Conservation (phyloP, 1,140 invertebrate genomes). For the Hycleus cichorii region DNA sequence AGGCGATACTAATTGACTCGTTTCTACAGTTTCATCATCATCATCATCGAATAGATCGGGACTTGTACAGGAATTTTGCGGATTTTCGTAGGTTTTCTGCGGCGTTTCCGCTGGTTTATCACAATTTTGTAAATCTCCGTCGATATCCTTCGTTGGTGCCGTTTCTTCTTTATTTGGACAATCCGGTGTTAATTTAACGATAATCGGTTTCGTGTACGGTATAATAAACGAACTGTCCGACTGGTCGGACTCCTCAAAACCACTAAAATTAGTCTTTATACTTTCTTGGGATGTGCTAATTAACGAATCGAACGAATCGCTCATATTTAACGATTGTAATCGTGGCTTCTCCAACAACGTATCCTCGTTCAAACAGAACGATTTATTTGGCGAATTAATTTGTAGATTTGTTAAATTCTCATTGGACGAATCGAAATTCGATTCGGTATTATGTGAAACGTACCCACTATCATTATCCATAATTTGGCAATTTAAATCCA, state of each 20-base stretch:
- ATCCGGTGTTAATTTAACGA: background rate
- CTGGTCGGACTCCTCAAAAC: slow-evolving; percentile 19
- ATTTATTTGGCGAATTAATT: slow-evolving; percentile 4
- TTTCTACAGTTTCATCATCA: slow-evolving; percentile 27
- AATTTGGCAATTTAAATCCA: background rate
- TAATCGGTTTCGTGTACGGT: slow-evolving; percentile 12
- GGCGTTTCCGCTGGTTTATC: background rate
- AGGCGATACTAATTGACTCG: background rate
- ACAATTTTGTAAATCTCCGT: background rate
- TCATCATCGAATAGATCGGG: slow-evolving; percentile 52
- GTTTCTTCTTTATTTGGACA: slow-evolving; percentile 14
- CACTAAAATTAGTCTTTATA: slow-evolving; percentile 20
- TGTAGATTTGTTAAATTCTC: slow-evolving; percentile 10
- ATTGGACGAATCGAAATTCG: slow-evolving; percentile 23
- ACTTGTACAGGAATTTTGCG: slow-evolving; percentile 30
- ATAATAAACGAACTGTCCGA: slow-evolving; percentile 18
- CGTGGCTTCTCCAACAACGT: slow-evolving; percentile 31
- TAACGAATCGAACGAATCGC: slow-evolving; percentile 5
- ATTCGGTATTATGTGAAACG: slow-evolving; percentile 31
- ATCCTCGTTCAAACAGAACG: slow-evolving; percentile 31
- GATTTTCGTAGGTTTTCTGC: background rate
- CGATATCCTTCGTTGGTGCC: background rate
- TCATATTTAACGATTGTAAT: background rate
- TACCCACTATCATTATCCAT: slow-evolving; percentile 37
- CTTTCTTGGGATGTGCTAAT: slow-evolving; percentile 18